A percentile compares a stretch with the other conserved stretches of the same genome.
phyloP scores from a whole-genome alignment of 2,797 vertebrate species.

The Helarctos malayanus region DNA sequence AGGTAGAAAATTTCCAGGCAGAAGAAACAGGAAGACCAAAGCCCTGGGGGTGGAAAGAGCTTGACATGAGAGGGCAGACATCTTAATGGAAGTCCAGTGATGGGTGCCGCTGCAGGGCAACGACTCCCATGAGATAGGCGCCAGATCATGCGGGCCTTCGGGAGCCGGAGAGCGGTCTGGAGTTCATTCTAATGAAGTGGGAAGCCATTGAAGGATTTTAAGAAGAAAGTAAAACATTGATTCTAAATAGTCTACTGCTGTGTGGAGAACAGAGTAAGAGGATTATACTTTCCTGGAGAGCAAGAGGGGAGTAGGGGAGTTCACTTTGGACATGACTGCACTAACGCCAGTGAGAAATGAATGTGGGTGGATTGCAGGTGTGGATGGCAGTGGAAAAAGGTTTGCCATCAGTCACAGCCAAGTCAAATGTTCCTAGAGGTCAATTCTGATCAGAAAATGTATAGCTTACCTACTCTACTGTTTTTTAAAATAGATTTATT shows the following conservation, averaged over 20 bases:
- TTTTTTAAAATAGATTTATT: constrained; percentile 30
- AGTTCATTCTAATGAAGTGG: neutral
- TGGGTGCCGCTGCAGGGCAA: too few species aligned
- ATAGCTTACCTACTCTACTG: neutral
- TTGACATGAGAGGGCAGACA: neutral
- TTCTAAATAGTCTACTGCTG: neutral
- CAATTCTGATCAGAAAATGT: constrained; percentile 58
- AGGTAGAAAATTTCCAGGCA: neutral
- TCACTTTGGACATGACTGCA: neutral
- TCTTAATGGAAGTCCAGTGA: neutral
- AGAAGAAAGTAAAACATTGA: neutral
- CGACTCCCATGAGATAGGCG: neutral
- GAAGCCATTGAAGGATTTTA: neutral
- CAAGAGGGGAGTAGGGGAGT: neutral
- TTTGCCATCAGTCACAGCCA: neutral
- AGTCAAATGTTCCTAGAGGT: neutral
- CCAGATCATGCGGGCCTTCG: neutral
- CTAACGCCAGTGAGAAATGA: neutral
- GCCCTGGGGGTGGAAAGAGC: neutral
- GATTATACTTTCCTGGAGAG: neutral
- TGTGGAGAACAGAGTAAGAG: neutral
- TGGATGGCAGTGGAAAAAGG: neutral
- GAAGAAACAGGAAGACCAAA: neutral
- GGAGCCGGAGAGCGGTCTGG: neutral
- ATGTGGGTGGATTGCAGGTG: neutral